Evolutionary conservation across 2,113 vertebrate species (phyloP).

Genomic region (Galemys pyrenaicus): DNA sequence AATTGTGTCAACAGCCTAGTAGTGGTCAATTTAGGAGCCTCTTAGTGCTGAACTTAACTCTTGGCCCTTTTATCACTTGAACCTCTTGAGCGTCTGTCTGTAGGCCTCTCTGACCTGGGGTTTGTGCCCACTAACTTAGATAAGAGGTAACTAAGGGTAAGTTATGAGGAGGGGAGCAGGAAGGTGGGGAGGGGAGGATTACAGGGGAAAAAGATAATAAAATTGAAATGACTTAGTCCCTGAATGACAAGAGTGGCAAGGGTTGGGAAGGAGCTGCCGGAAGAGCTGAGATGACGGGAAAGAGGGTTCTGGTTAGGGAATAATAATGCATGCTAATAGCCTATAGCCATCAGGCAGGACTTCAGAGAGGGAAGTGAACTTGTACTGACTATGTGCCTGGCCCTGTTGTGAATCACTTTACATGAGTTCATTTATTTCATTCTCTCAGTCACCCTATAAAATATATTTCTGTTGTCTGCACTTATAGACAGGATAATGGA

Average conservation of each 20-base stretch:
- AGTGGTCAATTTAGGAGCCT: neutral
- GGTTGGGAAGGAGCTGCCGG: neutral
- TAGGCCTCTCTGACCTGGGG: neutral
- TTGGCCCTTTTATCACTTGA: neutral
- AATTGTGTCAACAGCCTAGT: neutral
- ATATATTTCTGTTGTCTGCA: neutral
- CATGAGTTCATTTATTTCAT: neutral
- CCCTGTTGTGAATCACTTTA: neutral
- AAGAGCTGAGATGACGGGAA: neutral
- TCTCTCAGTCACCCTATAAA: neutral
- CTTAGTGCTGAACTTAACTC: neutral
- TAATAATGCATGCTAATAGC: neutral
- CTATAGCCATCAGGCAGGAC: neutral
- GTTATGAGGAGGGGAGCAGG: neutral
- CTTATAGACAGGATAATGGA: neutral
- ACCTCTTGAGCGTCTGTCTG: neutral
- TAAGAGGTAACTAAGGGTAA: neutral
- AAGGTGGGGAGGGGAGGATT: neutral
- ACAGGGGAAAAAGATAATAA: neutral
- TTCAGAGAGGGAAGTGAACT: neutral
- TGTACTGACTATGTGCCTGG: neutral
- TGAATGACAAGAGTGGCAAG: neutral
- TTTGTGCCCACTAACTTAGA: neutral
- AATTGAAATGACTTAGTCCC: neutral
- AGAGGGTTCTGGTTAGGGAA: neutral